Base-by-base conservation (phyloP, 2,797 vertebrate genomes). In the Nothura maculosa region DNA sequence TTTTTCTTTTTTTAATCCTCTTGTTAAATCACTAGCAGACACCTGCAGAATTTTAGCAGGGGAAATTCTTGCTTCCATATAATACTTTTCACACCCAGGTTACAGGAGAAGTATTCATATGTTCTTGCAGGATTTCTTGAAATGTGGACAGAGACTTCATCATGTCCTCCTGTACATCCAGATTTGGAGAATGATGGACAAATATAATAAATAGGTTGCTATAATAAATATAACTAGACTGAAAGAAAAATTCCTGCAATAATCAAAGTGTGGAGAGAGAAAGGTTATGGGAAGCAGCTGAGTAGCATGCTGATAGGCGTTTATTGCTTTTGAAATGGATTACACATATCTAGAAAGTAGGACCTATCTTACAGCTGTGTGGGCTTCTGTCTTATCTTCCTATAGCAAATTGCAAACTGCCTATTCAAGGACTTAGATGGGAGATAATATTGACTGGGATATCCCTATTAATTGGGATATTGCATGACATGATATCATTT, bases 401-500 rank as follows among this genome's bases (percentile, higher is more conserved):
- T 86, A 12, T 20, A 64, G 27, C 73, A 90, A 82, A 66, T 32
- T 95, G 78, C 52, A 68, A 81, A 80, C 64, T 91, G 54, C 48
- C n/a, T 85, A 12, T 58, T 85, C 88, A 50, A 93, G 62, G 85
- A 60, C 50, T 87, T 62, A 84, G 61, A 77, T n/a, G 67, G 82
- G 70, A 36, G 70, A 52, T 96, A 30, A 90, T 93, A 93, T 76
- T 79, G 58, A 42, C 17, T 60, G 12, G n/a, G n/a, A n/a, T n/a
- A n/a, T n/a, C n/a, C n/a, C n/a, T n/a, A 82, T 88, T 96, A 96
- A 95, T 96, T 74, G 85, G 92, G 90, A 81, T 91, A 67, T 69
- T 91, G 74, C 79, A 78, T 81, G 81, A 93, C 92, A 68, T 91
- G 94, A 92, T 87, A 80, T 88, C 94, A 87, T 93, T 91, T 79